A percentile compares a stretch with the other conserved stretches of the same genome.
phyloP scores from a whole-genome alignment of 2,797 vertebrate species.

The Hypotaenidia philippensis region DNA sequence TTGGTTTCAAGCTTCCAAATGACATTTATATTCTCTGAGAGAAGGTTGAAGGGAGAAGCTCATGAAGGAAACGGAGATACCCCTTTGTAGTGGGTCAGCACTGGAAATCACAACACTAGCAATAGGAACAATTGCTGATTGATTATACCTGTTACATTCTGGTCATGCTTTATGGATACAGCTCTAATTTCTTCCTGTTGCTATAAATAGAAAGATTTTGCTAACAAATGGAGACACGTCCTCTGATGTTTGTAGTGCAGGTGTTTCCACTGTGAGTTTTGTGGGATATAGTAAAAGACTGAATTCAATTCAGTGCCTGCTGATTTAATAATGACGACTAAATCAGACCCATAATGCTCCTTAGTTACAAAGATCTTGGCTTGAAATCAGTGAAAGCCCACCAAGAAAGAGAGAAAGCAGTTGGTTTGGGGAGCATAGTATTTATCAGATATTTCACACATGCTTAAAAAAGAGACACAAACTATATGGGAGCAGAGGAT shows the following conservation, averaged over 20 bases:
- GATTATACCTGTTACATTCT: neutral
- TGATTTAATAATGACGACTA: neutral
- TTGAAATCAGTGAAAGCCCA: neutral
- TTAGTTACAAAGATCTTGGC: neutral
- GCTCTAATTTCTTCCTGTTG: neutral
- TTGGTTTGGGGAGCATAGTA: neutral
- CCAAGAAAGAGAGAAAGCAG: neutral
- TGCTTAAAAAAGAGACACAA: neutral
- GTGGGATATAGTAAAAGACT: neutral
- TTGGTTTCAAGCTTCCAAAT: slow-evolving; percentile 40
- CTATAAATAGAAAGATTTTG: slow-evolving; percentile 10
- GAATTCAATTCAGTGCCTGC: neutral
- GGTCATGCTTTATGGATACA: neutral
- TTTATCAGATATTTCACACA: neutral
- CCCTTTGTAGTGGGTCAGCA: neutral
- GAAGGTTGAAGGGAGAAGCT: neutral
- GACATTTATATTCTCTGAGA: neutral
- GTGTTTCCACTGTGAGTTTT: slow-evolving; percentile 35
- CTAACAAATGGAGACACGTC: neutral
- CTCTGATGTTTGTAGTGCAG: neutral
- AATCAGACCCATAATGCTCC: neutral
- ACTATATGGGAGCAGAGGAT: neutral
- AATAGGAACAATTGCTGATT: neutral
- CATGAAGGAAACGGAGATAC: neutral
- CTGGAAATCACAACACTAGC: neutral